Evolutionary conservation across 37 sponge, comb jelly and placozoan species (phyloP).

Genomic region (Spongilla lacustris): DNA sequence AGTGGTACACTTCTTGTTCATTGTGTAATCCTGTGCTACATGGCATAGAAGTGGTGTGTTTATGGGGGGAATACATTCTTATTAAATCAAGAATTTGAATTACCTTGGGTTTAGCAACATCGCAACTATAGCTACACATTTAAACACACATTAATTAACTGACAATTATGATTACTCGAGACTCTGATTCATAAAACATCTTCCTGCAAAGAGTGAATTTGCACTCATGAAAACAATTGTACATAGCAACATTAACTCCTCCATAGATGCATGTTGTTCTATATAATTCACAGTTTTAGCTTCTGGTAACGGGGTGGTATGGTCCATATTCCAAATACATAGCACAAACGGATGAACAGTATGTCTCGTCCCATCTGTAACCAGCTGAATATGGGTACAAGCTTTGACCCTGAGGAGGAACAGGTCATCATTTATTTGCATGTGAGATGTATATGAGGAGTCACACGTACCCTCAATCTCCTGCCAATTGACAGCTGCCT

Average conservation of each 20-base stretch:
- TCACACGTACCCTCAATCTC: slow-evolving; percentile 87
- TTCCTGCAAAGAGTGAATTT: background rate
- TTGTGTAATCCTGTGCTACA: too few relatives aligned
- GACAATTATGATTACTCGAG: too few relatives aligned
- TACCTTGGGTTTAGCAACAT: too few relatives aligned
- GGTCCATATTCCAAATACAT: slow-evolving; percentile 85
- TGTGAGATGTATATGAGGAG: background rate
- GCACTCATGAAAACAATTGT: background rate
- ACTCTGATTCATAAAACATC: too few relatives aligned
- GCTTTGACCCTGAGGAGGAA: slow-evolving; percentile 81
- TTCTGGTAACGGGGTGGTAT: slow-evolving; percentile 4
- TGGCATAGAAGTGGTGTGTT: too few relatives aligned
- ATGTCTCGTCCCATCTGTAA: slow-evolving; percentile 95
- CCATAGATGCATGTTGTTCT: background rate
- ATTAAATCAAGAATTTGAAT: too few relatives aligned
- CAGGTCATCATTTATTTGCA: background rate
- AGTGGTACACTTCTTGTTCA: too few relatives aligned
- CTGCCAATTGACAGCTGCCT: slow-evolving; percentile 98
- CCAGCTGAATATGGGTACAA: slow-evolving; percentile 94
- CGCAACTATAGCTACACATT: too few relatives aligned
- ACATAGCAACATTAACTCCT: background rate
- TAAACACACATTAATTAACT: too few relatives aligned
- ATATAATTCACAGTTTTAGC: background rate
- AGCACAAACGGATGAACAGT: slow-evolving; percentile 84
- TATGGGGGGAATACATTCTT: too few relatives aligned